Evolutionary conservation across 2,113 vertebrate genomes (phyloP), one percentile per base, ranked within the genome.

Genomic region (Aramus guarauna): DNA sequence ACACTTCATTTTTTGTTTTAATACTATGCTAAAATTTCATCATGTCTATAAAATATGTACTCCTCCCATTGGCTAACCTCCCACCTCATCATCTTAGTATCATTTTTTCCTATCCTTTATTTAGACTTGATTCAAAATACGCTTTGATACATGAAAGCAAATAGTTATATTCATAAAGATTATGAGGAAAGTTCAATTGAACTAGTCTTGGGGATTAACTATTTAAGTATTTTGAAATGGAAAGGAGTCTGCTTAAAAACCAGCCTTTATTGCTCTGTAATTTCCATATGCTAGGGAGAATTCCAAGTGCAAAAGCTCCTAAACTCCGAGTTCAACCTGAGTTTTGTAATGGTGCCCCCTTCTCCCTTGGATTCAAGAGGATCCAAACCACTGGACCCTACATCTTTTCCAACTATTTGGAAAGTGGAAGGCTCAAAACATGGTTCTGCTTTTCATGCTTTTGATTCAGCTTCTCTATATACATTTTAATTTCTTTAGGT

Each of bases 341-440:
- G 20, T n/a, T 88, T 83, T 86, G n/a, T 37, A 23, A 20, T 66
- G 26, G 4, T 56, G 11, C 1, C 6, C 29, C 4, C 13, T 83
- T 79, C 32, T 52, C 15, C 41, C 17, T 52, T 60, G 30, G 3
- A 15, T 45, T 80, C 32, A 41, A 74, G 20, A 58, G 22, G 18
- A 86, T 58, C 12, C 0, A 0, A 32, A 39, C 5, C 10, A 9
- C 4, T 59, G 36, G n/a, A 50, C 13, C 4, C 10, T 24, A 30
- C 24, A 14, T 26, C 9, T 34, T 68, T 39, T 74, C 66, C 39
- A 53, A 0, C 15, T 88, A 14, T 76, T 91, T 55, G 15, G n/a
- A 56, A 30, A 73, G 22, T 27, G 9, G 11, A 85, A 81, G 24
- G 9, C 13, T 88, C 22, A 58, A 67, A 77, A 45, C 2, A 8